Evolutionary conservation across 2,113 vertebrate genomes (phyloP).

Genomic region (Solea senegalensis): DNA sequence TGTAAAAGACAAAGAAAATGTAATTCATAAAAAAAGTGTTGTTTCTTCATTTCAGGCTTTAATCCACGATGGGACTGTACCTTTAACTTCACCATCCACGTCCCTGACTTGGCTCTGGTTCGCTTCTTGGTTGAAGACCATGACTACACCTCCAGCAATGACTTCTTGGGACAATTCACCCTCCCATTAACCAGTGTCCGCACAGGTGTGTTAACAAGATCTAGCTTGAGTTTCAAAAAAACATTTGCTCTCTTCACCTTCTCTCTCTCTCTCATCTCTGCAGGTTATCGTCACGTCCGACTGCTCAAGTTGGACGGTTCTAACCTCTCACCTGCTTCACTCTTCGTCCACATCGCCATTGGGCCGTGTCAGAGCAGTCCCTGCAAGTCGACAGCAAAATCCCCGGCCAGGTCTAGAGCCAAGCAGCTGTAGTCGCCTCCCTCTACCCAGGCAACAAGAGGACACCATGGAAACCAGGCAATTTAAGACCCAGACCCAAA

Average conservation of each 20-base stretch:
- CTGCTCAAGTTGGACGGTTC: conserved; percentile 88
- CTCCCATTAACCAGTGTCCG: conserved; percentile 88
- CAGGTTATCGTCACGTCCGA: conserved; percentile 94
- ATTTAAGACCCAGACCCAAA: no score
- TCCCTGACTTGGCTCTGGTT: conserved; percentile 89
- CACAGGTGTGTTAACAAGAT: conserved; percentile 80
- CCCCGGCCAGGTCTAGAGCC: neutral
- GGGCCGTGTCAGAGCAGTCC: conserved; percentile 54
- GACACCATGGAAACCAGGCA: no score
- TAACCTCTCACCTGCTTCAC: conserved; percentile 87
- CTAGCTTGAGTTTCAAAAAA: neutral
- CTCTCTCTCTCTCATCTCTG: neutral
- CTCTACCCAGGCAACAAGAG: no score
- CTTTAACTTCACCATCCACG: conserved; percentile 87
- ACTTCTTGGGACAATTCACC: conserved; percentile 93
- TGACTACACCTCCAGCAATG: conserved; percentile 88
- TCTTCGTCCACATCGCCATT: conserved; percentile 87
- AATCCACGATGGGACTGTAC: conserved; percentile 89
- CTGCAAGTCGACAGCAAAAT: conserved; percentile 29
- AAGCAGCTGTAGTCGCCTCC: conserved; percentile 4
- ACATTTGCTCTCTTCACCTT: neutral
- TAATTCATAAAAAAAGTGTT: neutral
- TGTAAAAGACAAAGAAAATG: neutral
- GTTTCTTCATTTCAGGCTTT: conserved; percentile 82
- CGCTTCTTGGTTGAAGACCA: conserved; percentile 95